Conservation (phyloP, 1,140 invertebrate genomes). For the Nymphalis io region DNA sequence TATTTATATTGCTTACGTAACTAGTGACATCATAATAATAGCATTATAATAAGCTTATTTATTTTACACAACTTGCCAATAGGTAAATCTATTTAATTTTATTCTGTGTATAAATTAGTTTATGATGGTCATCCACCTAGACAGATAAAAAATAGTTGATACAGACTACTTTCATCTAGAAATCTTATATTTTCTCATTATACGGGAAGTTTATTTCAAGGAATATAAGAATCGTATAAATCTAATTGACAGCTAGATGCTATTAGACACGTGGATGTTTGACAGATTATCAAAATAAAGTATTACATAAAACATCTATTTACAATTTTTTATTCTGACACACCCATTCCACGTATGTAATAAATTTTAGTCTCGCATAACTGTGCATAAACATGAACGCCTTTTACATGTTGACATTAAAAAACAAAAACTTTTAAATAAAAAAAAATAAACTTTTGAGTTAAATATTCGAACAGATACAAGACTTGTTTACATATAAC, state of each 20-base stretch:
- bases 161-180: constrained; percentile 77
- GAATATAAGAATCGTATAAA: constrained; percentile 74
- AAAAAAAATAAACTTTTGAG: constrained; percentile 18
- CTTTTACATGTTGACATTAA: constrained; percentile 17
- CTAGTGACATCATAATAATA: constrained; percentile 80
- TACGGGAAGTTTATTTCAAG: constrained; percentile 72
- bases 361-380: constrained; percentile 65
- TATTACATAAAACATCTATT: constrained; percentile 78
- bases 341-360: constrained; percentile 73
- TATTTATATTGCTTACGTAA: constrained; percentile 81
- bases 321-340: constrained; percentile 75
- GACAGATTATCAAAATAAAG: constrained; percentile 73
- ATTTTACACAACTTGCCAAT: constrained; percentile 80
- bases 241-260: constrained; percentile 77
- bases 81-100: constrained; percentile 77
- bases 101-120: constrained; percentile 80
- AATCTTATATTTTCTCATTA: constrained; percentile 40
- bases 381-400: constrained; percentile 54
- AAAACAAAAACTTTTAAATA: constrained; percentile 19
- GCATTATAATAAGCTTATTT: constrained; percentile 80
- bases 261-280: constrained; percentile 75
- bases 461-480: constrained; percentile 32
- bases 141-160: constrained; percentile 79
- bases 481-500: constrained; percentile 17
- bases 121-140: constrained; percentile 78